Percentiles rank a stretch among this genome's conserved stretches.
Conservation (phyloP, 2,113 vertebrate species). For the Rafetus swinhoei region DNA sequence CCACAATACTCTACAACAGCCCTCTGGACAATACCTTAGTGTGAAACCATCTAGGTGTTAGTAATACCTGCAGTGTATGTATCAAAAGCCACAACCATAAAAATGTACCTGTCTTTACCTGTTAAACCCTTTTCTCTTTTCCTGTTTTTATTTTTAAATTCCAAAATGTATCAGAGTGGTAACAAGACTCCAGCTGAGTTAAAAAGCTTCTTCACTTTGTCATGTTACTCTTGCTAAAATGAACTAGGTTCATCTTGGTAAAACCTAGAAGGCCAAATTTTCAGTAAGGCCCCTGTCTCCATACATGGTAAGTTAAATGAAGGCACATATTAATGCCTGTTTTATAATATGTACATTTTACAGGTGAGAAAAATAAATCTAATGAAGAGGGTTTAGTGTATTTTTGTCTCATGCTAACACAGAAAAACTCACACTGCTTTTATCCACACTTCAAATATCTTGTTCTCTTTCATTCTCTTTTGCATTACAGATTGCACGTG, state of each 20-base stretch:
- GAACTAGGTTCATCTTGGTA: background rate
- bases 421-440: background rate
- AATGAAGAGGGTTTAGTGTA: background rate
- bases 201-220: background rate
- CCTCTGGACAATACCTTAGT: slow-evolving; percentile 6
- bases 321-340: background rate
- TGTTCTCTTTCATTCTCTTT: background rate
- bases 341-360: background rate
- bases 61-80: background rate
- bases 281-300: background rate
- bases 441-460: background rate
- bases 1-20: background rate
- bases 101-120: background rate
- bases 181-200: background rate
- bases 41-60: background rate
- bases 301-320: background rate
- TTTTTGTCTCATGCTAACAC: background rate
- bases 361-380: background rate
- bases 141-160: background rate
- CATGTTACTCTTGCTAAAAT: background rate
- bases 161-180: background rate
- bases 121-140: background rate
- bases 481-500: background rate
- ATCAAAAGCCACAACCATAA: background rate
- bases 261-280: background rate